Conservation (phyloP, 1,140 invertebrate genomes). For the Pogonomyrmex californicus region DNA sequence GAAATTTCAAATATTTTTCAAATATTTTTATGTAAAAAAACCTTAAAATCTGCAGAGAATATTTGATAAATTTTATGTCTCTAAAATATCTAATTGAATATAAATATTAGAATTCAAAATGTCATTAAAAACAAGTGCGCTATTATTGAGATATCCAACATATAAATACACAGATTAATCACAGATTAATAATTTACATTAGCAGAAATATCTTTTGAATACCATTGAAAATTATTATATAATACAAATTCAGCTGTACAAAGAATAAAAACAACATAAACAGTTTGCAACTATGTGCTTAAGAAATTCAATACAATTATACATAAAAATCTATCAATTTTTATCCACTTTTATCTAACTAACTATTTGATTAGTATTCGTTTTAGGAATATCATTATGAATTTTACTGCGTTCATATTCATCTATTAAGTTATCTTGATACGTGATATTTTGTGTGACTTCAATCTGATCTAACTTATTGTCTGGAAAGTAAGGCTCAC, state of each 20-base stretch:
- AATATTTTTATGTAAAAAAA: constrained; percentile 26
- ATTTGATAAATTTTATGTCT: neutral
- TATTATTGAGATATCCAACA: neutral
- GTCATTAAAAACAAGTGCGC: neutral
- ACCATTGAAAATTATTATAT: neutral
- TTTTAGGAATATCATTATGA: constrained; percentile 64
- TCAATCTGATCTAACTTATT: constrained; percentile 80
- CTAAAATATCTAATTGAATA: neutral
- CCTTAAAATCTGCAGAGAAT: neutral
- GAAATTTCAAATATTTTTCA: neutral
- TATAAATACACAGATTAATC: neutral
- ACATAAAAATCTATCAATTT: constrained; percentile 14
- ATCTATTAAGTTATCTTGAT: constrained; percentile 79
- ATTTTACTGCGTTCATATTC: constrained; percentile 79
- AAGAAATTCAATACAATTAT: constrained; percentile 41
- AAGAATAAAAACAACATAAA: neutral
- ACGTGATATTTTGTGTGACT: constrained; percentile 83
- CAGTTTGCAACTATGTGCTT: neutral
- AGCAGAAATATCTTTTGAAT: neutral
- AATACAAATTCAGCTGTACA: neutral
- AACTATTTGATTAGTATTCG: constrained; percentile 48
- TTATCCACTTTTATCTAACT: constrained; percentile 37
- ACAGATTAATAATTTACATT: neutral
- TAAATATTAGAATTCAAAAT: constrained; percentile 15
- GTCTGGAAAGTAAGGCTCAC: constrained; percentile 81